Base-by-base conservation (phyloP, 1,140 invertebrate genomes). In the Drosophila paulistorum region DNA sequence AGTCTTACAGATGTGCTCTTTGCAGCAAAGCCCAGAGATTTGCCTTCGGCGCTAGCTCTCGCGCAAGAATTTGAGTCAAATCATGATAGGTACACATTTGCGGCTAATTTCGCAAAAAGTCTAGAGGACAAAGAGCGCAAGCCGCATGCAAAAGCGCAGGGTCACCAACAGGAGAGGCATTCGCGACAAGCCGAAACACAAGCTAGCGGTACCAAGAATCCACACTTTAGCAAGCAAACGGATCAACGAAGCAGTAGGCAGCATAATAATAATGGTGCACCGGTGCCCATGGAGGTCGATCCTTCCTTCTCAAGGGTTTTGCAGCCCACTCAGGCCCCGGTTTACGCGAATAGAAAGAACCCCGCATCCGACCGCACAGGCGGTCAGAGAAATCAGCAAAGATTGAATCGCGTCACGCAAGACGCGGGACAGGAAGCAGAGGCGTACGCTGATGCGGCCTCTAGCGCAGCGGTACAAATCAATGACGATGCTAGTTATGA, bases 231-330 rank as follows among this genome's bases (percentile, higher is more conserved):
- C 59, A 72, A 33, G 20, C 23, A 37, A 7, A 30, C 26, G 5
- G 26, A 30, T 5, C 26, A 30, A 30, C 26, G 26, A 30, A 30
- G 59, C 10, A 37, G 9, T 3, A 23, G 65, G 33, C 65, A 68
- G 30, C 57, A 59, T 5, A 61, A 64, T 17, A 17, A 17, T 17
- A 17, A 62, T 30, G 42, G 35, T 14, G 39, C 42, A 7, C 63
- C 14, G 17, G 69, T 48, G 23, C 64, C 64, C 3, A 72, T 67
- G 64, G 64, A 48, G 14, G 23, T 67, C 35, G 64, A 71, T 17
- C 45, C 64, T 61, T 66, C 45, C n/a, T 33, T 65, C 51, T 71
- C 57, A n/a, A 66, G 37, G 10, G n/a, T 73, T 51, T 30, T 30
- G 26, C 26, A 30, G 17, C 63, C 63, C 1, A 71, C 61, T 55